A percentile compares a stretch with the other conserved stretches of the same genome.
Conservation (phyloP, 2,797 vertebrate genomes). For the Pitangus sulphuratus region DNA sequence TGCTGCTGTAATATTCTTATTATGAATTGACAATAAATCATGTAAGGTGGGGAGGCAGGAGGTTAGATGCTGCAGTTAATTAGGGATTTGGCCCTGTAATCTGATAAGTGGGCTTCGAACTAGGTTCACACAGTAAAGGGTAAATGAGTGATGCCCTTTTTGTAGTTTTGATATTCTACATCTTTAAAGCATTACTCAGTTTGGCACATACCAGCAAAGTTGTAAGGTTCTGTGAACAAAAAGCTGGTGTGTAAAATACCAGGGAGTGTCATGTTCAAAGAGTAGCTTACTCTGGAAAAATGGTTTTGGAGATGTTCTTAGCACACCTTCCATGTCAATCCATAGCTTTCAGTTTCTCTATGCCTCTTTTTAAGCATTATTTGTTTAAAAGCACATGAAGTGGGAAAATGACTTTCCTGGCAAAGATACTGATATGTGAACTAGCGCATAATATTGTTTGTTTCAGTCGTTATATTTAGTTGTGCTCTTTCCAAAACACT, state of each 20-base stretch:
- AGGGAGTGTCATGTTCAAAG: neutral
- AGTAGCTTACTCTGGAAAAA: neutral
- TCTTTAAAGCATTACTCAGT: neutral
- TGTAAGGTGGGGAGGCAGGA: neutral
- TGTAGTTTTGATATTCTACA: neutral
- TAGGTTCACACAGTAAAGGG: neutral
- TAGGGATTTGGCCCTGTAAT: neutral
- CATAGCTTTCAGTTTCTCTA: neutral
- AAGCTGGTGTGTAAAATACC: neutral
- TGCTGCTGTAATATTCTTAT: neutral
- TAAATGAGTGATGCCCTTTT: neutral
- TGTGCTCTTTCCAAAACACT: conserved; percentile 15
- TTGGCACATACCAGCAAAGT: neutral
- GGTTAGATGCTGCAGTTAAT: neutral
- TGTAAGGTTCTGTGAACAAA: neutral
- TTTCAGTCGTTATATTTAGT: neutral
- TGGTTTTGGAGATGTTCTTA: neutral
- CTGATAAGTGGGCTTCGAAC: neutral
- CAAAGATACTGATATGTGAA: neutral
- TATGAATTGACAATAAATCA: neutral
- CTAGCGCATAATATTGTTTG: neutral
- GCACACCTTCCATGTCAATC: neutral
- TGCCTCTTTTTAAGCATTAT: neutral
- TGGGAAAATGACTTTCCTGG: neutral
- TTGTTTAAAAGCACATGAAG: neutral